Conservation (phyloP, 2,888 invertebrate species). For the Cerastoderma edule region DNA sequence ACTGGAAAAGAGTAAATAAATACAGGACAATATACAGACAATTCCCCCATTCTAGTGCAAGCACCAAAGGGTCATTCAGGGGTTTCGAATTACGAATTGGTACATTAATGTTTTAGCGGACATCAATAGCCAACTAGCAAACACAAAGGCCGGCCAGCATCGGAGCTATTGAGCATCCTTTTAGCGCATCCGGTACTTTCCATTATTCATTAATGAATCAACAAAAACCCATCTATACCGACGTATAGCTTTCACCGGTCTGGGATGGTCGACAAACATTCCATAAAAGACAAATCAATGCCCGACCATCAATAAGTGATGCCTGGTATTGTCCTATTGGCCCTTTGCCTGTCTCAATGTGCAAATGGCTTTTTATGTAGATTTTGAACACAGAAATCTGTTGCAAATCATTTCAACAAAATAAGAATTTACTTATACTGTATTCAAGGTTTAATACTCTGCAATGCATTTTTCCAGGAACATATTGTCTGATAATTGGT, state of each 20-base stretch:
- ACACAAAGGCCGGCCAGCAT: slow-evolving; percentile 20
- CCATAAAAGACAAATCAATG: slow-evolving; percentile 41
- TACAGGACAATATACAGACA: no score
- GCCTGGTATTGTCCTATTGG: slow-evolving; percentile 28
- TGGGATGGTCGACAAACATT: slow-evolving; percentile 35
- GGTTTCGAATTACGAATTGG: slow-evolving; percentile 26
- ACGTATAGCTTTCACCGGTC: slow-evolving; percentile 13
- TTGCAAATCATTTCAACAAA: no score
- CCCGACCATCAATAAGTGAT: slow-evolving; percentile 55
- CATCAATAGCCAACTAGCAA: slow-evolving; percentile 26
- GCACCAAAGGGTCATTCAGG: slow-evolving; percentile 25
- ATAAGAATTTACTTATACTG: no score
- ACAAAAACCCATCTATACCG: slow-evolving; percentile 23
- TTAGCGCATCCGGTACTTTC: slow-evolving; percentile 23
- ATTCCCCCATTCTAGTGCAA: slow-evolving; percentile 1
- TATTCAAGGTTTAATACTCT: no score
- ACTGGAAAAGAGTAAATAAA: slow-evolving; percentile 21
- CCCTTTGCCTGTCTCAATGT: background rate
- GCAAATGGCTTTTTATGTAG: no score
- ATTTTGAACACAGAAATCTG: no score
- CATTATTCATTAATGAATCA: slow-evolving; percentile 27
- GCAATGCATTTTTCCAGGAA: no score
- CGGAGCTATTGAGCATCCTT: slow-evolving; percentile 24
- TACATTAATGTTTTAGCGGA: slow-evolving; percentile 24
- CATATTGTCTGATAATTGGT: no score